Conservation (phyloP, 2,888 invertebrate species). For the Drosophila neutralis region DNA sequence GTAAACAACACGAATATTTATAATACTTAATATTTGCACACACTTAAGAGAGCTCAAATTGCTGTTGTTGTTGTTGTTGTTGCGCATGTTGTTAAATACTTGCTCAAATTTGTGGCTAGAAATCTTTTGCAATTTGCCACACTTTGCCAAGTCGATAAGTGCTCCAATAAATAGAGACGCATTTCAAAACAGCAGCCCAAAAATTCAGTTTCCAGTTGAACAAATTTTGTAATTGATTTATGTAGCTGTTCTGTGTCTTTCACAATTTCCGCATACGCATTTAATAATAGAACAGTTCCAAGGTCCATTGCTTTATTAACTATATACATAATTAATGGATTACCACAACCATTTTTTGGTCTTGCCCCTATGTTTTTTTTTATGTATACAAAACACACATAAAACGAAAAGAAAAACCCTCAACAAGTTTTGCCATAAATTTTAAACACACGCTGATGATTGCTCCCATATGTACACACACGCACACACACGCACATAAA, state of each 20-base stretch:
- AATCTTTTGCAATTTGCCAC: not conserved
- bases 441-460: slow-evolving; percentile 53
- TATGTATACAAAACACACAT: slow-evolving; percentile 4
- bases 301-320: slow-evolving; percentile 17
- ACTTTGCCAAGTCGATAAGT: not conserved
- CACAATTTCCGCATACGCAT: not conserved
- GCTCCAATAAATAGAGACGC: not conserved
- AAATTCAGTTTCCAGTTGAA: not conserved
- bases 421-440: slow-evolving; percentile 59
- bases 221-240: not conserved
- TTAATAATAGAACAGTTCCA: not conserved
- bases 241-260: not conserved
- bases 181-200: not conserved
- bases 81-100: not conserved
- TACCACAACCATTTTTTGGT: slow-evolving; percentile 5
- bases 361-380: slow-evolving; percentile 7
- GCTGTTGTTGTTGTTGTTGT: not conserved
- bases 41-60: slow-evolving; percentile 1
- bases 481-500: not conserved
- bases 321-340: slow-evolving; percentile 29
- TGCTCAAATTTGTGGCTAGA: not conserved
- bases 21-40: slow-evolving; percentile 41
- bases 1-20: slow-evolving; percentile 47
- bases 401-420: slow-evolving; percentile 1
- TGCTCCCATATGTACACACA: slow-evolving; percentile 46